phyloP scores from a whole-genome alignment of 2,888 invertebrate species.

The Tetranychus piercei region DNA sequence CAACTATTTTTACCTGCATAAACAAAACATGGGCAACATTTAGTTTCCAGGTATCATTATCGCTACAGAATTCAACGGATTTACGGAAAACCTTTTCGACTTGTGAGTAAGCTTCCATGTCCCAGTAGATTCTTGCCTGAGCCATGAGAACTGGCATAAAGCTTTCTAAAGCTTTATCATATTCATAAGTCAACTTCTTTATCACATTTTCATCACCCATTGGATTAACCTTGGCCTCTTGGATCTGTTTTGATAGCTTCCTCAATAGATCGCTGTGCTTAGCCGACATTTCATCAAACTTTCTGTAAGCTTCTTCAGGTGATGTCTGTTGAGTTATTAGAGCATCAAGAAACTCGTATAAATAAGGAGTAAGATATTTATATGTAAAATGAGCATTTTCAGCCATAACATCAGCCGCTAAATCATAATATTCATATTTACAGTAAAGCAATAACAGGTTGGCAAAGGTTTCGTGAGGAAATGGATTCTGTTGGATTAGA shows the following conservation, averaged over 20 bases:
- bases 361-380: slow-evolving; percentile 76
- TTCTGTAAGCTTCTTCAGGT: slow-evolving; percentile 82
- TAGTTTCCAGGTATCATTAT: slow-evolving; percentile 86
- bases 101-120: slow-evolving; percentile 78
- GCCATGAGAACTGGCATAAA: slow-evolving; percentile 98
- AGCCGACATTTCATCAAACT: slow-evolving; percentile 80
- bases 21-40: slow-evolving; percentile 97
- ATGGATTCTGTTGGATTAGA: slow-evolving; percentile 79
- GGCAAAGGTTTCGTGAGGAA: slow-evolving; percentile 91
- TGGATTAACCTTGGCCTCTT: slow-evolving; percentile 60
- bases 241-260: slow-evolving; percentile 79
- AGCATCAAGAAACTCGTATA: slow-evolving; percentile 88
- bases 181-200: slow-evolving; percentile 64
- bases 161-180: slow-evolving; percentile 66
- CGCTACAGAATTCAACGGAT: slow-evolving; percentile 92
- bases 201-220: slow-evolving; percentile 54
- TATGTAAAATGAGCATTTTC: slow-evolving; percentile 92
- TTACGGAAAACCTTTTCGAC: slow-evolving; percentile 92
- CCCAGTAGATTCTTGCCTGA: slow-evolving; percentile 97
- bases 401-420: slow-evolving; percentile 91
- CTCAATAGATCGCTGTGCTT: slow-evolving; percentile 72
- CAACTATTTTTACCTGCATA: slow-evolving; percentile 50
- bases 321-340: slow-evolving; percentile 92
- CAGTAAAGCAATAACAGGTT: slow-evolving; percentile 84
- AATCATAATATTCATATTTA: slow-evolving; percentile 88